These are phyloP conservation scores for Anas platyrhynchos DNA, from an alignment of 2,113 vertebrate genomes.

Conservation along the genomic window DNA sequence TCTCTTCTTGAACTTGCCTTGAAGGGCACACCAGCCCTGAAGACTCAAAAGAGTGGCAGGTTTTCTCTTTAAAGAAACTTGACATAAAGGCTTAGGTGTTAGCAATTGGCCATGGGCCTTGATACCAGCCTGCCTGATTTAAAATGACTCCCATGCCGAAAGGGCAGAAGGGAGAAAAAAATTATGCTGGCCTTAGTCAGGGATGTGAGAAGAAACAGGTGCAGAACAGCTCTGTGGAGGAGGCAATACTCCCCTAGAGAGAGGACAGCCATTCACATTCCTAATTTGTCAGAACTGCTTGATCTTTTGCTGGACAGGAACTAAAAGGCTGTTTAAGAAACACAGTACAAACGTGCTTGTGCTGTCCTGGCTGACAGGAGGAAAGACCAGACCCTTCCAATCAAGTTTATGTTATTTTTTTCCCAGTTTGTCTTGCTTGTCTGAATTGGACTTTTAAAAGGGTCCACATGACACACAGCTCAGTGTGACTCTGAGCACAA, in stretches of 20 bases:
- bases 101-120: background rate
- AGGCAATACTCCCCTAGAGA: background rate
- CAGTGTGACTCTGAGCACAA: background rate
- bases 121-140: too few relatives aligned
- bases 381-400: background rate
- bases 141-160: background rate
- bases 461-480: rapidly evolving
- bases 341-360: rapidly evolving
- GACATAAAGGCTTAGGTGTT: background rate
- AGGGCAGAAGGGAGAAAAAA: background rate
- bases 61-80: background rate
- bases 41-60: background rate
- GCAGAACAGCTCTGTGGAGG: background rate
- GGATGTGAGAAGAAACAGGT: background rate
- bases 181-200: background rate
- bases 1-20: background rate
- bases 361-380: background rate
- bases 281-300: background rate
- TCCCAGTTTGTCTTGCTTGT: background rate
- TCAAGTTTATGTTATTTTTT: background rate
- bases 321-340: background rate
- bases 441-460: background rate
- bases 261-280: background rate
- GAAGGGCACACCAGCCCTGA: background rate
- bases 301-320: background rate